Evolutionary conservation across 2,888 invertebrate genomes (phyloP).

Genomic region (Meliscaeva auricollis): DNA sequence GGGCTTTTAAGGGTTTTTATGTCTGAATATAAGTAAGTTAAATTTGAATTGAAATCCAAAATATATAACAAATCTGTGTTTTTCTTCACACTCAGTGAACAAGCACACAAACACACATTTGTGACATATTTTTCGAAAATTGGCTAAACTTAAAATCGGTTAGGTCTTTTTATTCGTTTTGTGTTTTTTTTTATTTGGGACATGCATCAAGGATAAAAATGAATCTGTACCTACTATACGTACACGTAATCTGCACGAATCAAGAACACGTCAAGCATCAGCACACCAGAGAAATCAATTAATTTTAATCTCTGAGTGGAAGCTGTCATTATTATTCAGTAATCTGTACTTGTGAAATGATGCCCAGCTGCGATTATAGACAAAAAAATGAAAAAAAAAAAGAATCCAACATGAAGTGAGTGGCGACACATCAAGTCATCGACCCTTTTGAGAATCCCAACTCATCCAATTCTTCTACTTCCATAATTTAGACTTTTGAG

Average conservation of each 20-base stretch:
- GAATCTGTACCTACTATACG: not conserved
- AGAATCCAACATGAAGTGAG: slow-evolving; percentile 25
- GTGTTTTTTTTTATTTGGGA: not conserved
- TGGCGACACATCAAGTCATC: slow-evolving; percentile 67
- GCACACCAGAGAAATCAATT: slow-evolving; percentile 50
- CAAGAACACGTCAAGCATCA: not conserved
- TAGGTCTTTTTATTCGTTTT: not conserved
- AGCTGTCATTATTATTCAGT: slow-evolving; percentile 63
- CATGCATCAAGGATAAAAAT: slow-evolving; percentile 25
- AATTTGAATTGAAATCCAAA: not conserved
- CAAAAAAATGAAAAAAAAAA: not conserved
- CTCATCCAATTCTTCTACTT: slow-evolving; percentile 20
- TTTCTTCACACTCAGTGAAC: not conserved
- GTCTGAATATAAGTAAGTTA: too few species aligned
- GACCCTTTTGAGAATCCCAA: slow-evolving; percentile 67
- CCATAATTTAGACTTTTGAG: slow-evolving; percentile 1
- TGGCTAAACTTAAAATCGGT: slow-evolving; percentile 53
- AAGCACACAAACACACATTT: not conserved
- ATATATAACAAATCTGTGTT: slow-evolving; percentile 11
- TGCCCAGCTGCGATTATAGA: slow-evolving; percentile 65
- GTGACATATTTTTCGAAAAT: slow-evolving; percentile 20
- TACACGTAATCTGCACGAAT: slow-evolving; percentile 6
- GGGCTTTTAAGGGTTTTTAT: too few species aligned
- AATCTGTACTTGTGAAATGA: slow-evolving; percentile 55
- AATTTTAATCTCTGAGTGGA: slow-evolving; percentile 66